A percentile compares a stretch with the other conserved stretches of the same genome.
Conservation (phyloP, 2,113 vertebrate genomes). For the Scytalopus superciliaris region DNA sequence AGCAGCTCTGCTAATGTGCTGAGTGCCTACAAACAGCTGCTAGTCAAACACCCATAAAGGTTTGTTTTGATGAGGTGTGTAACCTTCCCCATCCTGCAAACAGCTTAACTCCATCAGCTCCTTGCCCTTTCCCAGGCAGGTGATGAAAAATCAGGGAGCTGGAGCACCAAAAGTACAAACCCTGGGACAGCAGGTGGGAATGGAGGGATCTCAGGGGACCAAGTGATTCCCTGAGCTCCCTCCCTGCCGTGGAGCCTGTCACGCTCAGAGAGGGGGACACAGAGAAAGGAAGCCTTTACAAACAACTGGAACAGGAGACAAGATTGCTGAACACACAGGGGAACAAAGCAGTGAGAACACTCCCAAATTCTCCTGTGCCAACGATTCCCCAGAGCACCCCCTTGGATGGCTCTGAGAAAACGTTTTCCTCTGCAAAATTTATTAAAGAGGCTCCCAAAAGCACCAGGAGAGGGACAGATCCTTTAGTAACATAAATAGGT, state of each 20-base stretch:
- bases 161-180: background rate
- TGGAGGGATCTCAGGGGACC: fast-evolving
- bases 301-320: background rate
- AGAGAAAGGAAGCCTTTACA: background rate
- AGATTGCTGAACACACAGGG: background rate
- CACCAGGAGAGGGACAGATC: background rate
- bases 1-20: background rate
- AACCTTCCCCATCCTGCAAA: background rate
- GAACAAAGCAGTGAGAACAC: background rate
- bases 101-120: background rate
- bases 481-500: background rate
- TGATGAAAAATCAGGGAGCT: background rate
- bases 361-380: background rate
- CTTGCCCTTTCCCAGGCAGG: background rate
- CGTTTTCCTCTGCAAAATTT: background rate
- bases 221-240: fast-evolving
- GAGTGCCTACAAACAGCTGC: background rate
- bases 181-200: background rate
- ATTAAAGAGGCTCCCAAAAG: background rate
- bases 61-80: background rate
- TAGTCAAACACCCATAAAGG: background rate
- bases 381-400: background rate
- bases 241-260: fast-evolving
- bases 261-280: background rate
- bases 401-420: background rate